Percentiles rank a stretch among this genome's conserved stretches.
These are phyloP conservation scores for Plecturocebus donacophilus DNA, from an alignment of 2,113 vertebrate species.

Conservation along the genomic window DNA sequence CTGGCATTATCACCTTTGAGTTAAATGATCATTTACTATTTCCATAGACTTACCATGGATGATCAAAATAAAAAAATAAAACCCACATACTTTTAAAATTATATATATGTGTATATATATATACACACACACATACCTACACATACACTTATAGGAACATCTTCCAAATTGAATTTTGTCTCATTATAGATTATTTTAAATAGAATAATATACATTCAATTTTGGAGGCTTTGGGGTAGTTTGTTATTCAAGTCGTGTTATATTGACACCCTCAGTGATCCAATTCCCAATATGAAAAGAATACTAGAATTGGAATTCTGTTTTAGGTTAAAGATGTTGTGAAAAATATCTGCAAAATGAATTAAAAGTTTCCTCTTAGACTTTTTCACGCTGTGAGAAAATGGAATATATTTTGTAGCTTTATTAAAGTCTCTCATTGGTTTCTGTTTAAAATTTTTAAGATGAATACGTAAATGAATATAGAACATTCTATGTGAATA, in stretches of 20 bases:
- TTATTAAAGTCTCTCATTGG: background rate
- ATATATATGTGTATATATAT: background rate
- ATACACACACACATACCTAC: background rate
- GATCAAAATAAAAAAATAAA: background rate
- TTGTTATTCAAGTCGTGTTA: background rate
- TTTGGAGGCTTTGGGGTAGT: background rate
- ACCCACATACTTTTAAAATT: constrained; percentile 9
- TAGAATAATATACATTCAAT: constrained; percentile 4
- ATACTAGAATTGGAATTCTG: constrained; percentile 13
- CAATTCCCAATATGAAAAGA: constrained; percentile 14
- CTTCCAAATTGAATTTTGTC: constrained; percentile 26
- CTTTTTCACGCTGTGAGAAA: background rate
- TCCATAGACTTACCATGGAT: background rate
- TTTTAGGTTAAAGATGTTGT: background rate
- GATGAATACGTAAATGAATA: background rate
- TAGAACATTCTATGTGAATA: background rate
- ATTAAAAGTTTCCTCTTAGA: background rate
- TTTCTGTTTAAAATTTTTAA: background rate
- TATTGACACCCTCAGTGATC: background rate
- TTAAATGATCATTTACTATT: constrained; percentile 35
- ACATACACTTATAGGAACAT: background rate
- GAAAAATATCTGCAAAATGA: background rate
- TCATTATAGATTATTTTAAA: background rate
- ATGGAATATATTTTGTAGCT: background rate
- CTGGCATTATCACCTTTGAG: background rate